Percentiles rank a stretch among this genome's conserved stretches.
phyloP scores from a whole-genome alignment of 1,140 invertebrate species.

The Drosophila sechellia region DNA sequence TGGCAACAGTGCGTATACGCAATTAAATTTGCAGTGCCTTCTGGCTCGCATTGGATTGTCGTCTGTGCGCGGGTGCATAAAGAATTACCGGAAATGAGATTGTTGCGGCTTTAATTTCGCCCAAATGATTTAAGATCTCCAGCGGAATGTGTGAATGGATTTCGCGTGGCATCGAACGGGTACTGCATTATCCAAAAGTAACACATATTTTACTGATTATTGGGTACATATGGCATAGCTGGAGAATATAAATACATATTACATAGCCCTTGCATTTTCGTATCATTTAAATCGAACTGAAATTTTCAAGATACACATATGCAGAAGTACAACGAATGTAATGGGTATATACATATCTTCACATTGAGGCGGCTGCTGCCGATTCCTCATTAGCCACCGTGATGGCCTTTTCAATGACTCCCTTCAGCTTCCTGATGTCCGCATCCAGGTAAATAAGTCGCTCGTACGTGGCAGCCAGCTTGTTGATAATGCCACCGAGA shows the following conservation, averaged over 20 bases:
- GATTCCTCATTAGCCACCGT: conserved; percentile 42
- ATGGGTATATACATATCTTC: not conserved
- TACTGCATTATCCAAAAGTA: not conserved
- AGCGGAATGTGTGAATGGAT: not conserved
- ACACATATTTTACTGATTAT: too few relatives aligned
- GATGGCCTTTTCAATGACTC: conserved; percentile 54
- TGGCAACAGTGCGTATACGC: conserved; percentile 71
- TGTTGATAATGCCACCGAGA: conserved; percentile 30
- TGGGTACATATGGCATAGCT: too few relatives aligned
- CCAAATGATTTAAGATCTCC: conserved; percentile 18
- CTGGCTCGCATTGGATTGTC: not conserved
- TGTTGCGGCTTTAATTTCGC: conserved; percentile 67
- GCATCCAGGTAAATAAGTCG: conserved; percentile 41
- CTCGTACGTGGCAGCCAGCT: conserved; percentile 40
- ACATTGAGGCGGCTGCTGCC: conserved; percentile 27
- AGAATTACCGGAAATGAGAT: conserved; percentile 69
- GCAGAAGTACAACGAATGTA: not conserved
- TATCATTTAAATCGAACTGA: too few relatives aligned
- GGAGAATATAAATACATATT: too few relatives aligned
- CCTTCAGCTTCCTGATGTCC: conserved; percentile 51
- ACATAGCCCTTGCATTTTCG: too few relatives aligned
- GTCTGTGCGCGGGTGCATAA: conserved; percentile 14
- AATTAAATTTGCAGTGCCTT: conserved; percentile 67
- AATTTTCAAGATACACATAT: too few relatives aligned
- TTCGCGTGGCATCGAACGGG: not conserved